Evolutionary conservation across 2,797 vertebrate genomes (phyloP), one percentile per base, ranked within the genome.

Genomic region (Threskiornis aethiopicus): DNA sequence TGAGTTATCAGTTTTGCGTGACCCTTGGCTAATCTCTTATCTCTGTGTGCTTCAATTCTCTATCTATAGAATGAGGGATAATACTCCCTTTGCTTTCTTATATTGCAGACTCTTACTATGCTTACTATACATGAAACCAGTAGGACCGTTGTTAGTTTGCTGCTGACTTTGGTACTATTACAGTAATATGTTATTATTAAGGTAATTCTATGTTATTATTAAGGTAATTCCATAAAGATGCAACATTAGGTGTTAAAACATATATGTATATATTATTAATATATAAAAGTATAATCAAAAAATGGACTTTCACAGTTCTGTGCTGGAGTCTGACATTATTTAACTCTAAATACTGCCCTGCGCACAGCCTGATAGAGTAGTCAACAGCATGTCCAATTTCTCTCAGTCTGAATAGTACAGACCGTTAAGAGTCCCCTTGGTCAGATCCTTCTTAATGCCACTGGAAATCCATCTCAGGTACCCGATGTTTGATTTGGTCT

Each of bases 1-100:
- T 1, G 10, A 90, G 92, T 95, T 97, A 95, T 81, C 95, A 87
- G 91, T 76, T 90, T 55, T 80, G 84, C 52, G 35, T 95, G 93
- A 95, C 95, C 92, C 61, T 78, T 90, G 61, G 67, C 73, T 94
- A 80, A 84, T 96, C 89, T 72, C 52, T 95, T 93, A 97, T 95
- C 96, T 94, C 44, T 33, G 28, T 80, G 41, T 81, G 75, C 58
- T 86, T 96, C 70, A 49, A 47, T 89, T 93, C 85, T 78, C 42
- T 82, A 10, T 71, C 93, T 90, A 3, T 6, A 91, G 89, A 89
- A 81, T 16, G 61, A 71, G 37, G 31, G 67, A 78, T 90, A 77
- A 72, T 59, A 51, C 22, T 84, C 24, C 62, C 62, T 89, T 90
- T 85, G 28, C 92, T 67, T 81, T 80, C 78, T 81, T 72, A 55